Percentiles rank a stretch among this genome's conserved stretches.
Evolutionary conservation across 2,888 invertebrate genomes (phyloP).

Genomic region (Callosobruchus maculatus): DNA sequence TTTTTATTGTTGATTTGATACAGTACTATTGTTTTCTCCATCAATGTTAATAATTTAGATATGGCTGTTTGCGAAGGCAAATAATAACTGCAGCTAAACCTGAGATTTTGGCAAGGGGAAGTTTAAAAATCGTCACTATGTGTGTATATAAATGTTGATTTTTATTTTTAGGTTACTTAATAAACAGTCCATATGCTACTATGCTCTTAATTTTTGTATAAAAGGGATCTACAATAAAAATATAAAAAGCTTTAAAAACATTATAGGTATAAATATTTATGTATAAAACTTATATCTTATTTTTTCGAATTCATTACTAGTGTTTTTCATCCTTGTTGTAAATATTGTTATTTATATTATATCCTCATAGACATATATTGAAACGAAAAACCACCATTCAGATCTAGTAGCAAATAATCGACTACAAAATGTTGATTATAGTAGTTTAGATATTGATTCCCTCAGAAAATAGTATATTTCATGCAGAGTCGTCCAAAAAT

Average conservation of each 20-base stretch:
- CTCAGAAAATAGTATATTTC: not conserved
- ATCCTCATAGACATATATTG: not conserved
- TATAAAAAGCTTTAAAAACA: not conserved
- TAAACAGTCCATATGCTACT: not conserved
- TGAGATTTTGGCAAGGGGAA: not conserved
- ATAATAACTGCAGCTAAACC: not conserved
- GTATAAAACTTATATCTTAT: not conserved
- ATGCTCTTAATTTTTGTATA: not conserved
- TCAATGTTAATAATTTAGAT: not conserved
- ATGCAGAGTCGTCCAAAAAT: not conserved
- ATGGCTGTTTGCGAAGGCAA: not conserved
- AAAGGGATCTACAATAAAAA: not conserved
- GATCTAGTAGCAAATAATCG: no score
- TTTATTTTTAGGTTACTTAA: not conserved
- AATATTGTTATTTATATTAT: not conserved
- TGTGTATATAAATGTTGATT: not conserved
- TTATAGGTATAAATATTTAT: not conserved
- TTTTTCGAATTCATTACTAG: not conserved
- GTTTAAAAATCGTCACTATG: not conserved
- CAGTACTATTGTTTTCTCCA: not conserved
- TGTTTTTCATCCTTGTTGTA: not conserved
- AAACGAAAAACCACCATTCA: no score
- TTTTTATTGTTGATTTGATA: not conserved
- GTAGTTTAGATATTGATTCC: not conserved
- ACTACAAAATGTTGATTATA: no score